Percentiles rank a stretch among this genome's conserved stretches.
Conservation (phyloP, 1,140 invertebrate genomes). For the Danaus plexippus region DNA sequence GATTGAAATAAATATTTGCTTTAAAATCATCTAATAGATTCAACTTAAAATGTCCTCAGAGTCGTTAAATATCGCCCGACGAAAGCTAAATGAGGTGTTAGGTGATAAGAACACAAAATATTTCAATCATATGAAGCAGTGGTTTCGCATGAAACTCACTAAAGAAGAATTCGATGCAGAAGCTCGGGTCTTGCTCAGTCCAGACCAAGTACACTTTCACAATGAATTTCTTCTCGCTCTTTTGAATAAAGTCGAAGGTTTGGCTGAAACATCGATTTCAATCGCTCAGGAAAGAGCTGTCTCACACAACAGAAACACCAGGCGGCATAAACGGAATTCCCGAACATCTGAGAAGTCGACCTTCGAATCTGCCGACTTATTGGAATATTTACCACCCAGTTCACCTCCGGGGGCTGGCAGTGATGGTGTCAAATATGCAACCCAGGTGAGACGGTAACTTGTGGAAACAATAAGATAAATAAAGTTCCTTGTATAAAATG, state of each 20-base stretch:
- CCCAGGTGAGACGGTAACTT: constrained; percentile 35
- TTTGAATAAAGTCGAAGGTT: constrained; percentile 80
- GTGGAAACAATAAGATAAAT: too few species aligned
- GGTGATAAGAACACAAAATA: constrained; percentile 79
- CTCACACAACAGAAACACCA: constrained; percentile 70
- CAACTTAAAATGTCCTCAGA: constrained; percentile 50
- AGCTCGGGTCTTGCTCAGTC: constrained; percentile 78
- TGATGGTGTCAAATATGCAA: constrained; percentile 58
- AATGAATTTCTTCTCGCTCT: constrained; percentile 87
- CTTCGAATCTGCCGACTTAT: constrained; percentile 62
- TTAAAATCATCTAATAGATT: not conserved
- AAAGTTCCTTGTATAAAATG: too few species aligned
- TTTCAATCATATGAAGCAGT: constrained; percentile 79
- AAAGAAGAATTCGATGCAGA: constrained; percentile 87
- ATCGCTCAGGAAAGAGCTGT: constrained; percentile 67
- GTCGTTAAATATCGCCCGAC: constrained; percentile 68
- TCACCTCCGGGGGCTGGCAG: constrained; percentile 59
- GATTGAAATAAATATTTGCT: too few species aligned
- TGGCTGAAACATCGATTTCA: constrained; percentile 73
- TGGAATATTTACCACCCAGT: constrained; percentile 68
- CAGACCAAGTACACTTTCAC: constrained; percentile 83
- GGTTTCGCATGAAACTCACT: constrained; percentile 81
- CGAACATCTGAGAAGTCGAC: constrained; percentile 74
- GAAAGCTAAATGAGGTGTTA: constrained; percentile 74
- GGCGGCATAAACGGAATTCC: constrained; percentile 73